These are phyloP conservation scores for Drosophila putrida DNA, from an alignment of 2,888 invertebrate species.

Conservation along the genomic window DNA sequence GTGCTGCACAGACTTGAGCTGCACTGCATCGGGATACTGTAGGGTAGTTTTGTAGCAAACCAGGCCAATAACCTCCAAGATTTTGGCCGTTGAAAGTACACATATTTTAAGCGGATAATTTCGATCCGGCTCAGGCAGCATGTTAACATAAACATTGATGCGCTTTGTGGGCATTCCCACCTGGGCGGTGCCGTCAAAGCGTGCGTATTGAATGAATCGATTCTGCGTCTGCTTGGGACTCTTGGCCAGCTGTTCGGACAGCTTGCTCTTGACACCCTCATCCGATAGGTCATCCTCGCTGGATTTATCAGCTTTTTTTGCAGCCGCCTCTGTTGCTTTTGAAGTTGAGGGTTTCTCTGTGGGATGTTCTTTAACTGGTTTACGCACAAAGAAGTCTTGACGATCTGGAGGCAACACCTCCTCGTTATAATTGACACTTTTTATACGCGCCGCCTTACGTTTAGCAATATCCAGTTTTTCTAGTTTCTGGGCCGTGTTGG, in stretches of 20 bases:
- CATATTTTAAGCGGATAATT: slow-evolving; percentile 93
- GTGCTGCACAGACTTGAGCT: slow-evolving; percentile 88
- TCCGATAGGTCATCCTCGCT: slow-evolving; percentile 60
- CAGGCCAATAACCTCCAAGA: slow-evolving; percentile 95
- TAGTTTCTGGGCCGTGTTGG: slow-evolving; percentile 94
- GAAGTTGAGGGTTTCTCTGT: slow-evolving; percentile 33
- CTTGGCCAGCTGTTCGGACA: slow-evolving; percentile 91
- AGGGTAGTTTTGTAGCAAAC: slow-evolving; percentile 94
- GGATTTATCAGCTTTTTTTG: not conserved
- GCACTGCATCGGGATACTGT: slow-evolving; percentile 87
- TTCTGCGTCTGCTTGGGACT: slow-evolving; percentile 92
- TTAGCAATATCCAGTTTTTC: slow-evolving; percentile 95
- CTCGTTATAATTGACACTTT: slow-evolving; percentile 85
- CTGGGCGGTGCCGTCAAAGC: slow-evolving; percentile 95
- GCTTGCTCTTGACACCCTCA: slow-evolving; percentile 86
- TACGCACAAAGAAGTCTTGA: slow-evolving; percentile 77
- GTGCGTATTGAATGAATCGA: slow-evolving; percentile 95
- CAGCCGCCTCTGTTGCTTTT: not conserved
- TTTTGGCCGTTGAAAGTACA: slow-evolving; percentile 93
- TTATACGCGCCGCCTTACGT: slow-evolving; percentile 91
- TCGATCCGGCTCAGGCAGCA: slow-evolving; percentile 92
- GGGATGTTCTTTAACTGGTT: slow-evolving; percentile 43
- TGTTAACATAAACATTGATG: slow-evolving; percentile 95
- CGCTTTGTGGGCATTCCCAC: slow-evolving; percentile 92
- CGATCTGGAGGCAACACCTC: slow-evolving; percentile 75